Evolutionary conservation across 35 echinoderm and acorn worm genomes (phyloP), one percentile per base, ranked within the genome.

Genomic region (Diadema setosum): DNA sequence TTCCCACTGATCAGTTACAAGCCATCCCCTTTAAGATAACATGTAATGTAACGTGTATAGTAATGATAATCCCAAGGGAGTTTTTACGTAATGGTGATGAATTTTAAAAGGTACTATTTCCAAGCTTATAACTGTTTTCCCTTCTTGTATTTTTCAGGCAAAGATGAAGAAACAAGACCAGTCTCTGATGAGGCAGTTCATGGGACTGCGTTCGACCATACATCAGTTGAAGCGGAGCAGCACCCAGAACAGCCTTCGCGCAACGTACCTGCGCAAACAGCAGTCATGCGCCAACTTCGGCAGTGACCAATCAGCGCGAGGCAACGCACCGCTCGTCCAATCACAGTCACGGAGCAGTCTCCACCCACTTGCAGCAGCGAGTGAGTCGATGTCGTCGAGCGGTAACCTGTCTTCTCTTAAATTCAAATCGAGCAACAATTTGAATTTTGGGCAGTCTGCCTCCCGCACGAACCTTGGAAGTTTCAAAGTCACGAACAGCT

Each of bases 111-210:
- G 49, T 16, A 55, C 14, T 60, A 20, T 60, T 23, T 55, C 21
- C 12, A 55, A 55, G 3, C 37, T 67, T 11, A 67, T 16, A 34
- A 3, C 3, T 67, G 12, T 14, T 67, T 6, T 16, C 21, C 18
- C 63, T 14, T 78, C 7, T 78, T 78, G 14, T 41, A 78, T 78
- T 17, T 39, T 78, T 6, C 73, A 78, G 73, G 37, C 33, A 9
- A 78, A 78, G 44, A 78, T 78, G 73, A 78, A 78, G 73, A 78
- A 78, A 11, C 73, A 78, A 3, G 73, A 78, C 40, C 33, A 78
- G 40, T 25, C 27, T 16, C 40, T 78, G 39, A 78, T 78, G 73
- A 33, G 73, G 16, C 73, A 78, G 24, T 78, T 78, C 40, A 78
- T 78, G 73, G 73, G 44, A 41, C 73, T 78, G 11, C 73, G 73